Conservation (phyloP, 1,140 invertebrate genomes). For the Mycetomoellerius zeteki region DNA sequence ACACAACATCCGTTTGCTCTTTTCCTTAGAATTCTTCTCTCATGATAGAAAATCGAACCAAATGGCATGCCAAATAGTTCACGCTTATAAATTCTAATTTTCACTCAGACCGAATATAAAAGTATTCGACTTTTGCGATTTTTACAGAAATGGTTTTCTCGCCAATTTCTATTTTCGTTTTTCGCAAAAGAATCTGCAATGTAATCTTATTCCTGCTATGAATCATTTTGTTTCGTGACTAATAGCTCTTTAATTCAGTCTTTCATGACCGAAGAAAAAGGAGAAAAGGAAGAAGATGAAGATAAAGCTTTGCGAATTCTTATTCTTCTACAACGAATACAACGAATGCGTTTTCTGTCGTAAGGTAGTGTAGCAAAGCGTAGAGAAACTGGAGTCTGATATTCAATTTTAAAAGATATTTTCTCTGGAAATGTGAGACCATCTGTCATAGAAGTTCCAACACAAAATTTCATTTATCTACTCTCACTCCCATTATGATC, state of each 20-base stretch:
- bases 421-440: slow-evolving; percentile 43
- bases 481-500: slow-evolving; percentile 55
- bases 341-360: slow-evolving; percentile 32
- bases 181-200: background rate
- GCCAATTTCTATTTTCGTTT: slow-evolving; percentile 8
- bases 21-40: background rate
- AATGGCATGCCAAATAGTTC: slow-evolving; percentile 27
- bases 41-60: slow-evolving; percentile 27
- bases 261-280: slow-evolving; percentile 17
- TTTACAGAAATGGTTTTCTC: slow-evolving; percentile 8
- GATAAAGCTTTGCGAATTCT: slow-evolving; percentile 30
- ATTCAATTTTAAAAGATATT: slow-evolving; percentile 63
- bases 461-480: slow-evolving; percentile 58
- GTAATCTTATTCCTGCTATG: slow-evolving; percentile 1
- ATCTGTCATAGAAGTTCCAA: slow-evolving; percentile 59
- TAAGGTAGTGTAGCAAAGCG: slow-evolving; percentile 24
- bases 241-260: slow-evolving; percentile 55
- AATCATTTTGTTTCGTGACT: slow-evolving; percentile 51
- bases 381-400: slow-evolving; percentile 37
- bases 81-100: slow-evolving; percentile 54
- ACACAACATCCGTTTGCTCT: background rate
- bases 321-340: slow-evolving; percentile 42
- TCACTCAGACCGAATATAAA: slow-evolving; percentile 4
- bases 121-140: background rate
- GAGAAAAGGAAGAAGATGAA: background rate